Percentiles rank a stretch among this genome's conserved stretches.
Conservation (phyloP, 2,113 vertebrate species). For the Pterophyllum scalare region DNA sequence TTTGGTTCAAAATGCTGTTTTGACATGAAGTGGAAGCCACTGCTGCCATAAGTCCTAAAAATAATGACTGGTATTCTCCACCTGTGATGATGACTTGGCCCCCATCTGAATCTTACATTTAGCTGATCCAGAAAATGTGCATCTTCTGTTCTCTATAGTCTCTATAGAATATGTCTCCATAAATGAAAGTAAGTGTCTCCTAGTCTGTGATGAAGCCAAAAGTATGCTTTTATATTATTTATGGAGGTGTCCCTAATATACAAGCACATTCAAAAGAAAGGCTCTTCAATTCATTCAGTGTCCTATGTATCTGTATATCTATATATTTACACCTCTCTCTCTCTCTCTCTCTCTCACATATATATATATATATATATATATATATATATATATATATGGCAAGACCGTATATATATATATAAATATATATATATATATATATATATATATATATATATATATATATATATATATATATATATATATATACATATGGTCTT, state of each 20-base stretch:
- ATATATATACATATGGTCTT: background rate
- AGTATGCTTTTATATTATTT: constrained; percentile 35
- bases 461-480: rapidly evolving
- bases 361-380: rapidly evolving
- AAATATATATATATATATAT: rapidly evolving
- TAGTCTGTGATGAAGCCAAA: constrained; percentile 10
- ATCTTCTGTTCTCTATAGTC: background rate
- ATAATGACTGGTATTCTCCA: constrained; percentile 26
- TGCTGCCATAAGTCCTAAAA: constrained; percentile 21
- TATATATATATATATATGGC: too few relatives aligned
- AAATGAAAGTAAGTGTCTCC: background rate
- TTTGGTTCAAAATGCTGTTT: constrained; percentile 28
- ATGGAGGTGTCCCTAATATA: background rate
- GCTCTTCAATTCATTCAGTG: background rate
- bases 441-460: too few relatives aligned
- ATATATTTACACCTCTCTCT: too few relatives aligned
- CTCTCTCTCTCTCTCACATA: too few relatives aligned
- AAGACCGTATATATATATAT: too few relatives aligned
- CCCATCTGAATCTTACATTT: background rate
- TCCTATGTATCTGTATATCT: constrained; percentile 3
- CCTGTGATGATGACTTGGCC: constrained; percentile 1
- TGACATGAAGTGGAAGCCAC: constrained; percentile 24
- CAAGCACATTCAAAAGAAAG: constrained; percentile 20
- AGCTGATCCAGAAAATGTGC: constrained; percentile 10
- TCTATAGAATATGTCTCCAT: background rate